These are phyloP conservation scores for Frieseomelitta varia DNA, from an alignment of 1,140 invertebrate genomes.

Conservation along the genomic window DNA sequence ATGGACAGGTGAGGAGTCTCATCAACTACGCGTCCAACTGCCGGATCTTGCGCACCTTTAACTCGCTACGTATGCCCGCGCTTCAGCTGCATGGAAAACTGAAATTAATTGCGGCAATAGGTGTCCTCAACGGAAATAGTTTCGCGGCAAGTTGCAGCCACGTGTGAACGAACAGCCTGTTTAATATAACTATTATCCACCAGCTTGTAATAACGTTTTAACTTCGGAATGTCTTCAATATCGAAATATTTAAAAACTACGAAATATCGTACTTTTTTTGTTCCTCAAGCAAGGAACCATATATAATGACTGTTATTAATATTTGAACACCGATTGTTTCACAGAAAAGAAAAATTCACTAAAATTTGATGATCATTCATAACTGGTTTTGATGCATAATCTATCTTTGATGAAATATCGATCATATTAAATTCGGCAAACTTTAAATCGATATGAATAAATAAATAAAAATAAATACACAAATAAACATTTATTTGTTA, in stretches of 20 bases:
- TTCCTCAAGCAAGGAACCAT: neutral
- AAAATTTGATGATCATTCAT: no score
- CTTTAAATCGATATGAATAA: no score
- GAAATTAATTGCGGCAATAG: constrained; percentile 55
- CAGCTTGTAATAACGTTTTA: neutral
- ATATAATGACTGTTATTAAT: no score
- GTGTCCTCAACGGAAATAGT: constrained; percentile 57
- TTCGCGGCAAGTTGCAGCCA: neutral
- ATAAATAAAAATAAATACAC: no score
- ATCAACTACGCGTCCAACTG: constrained; percentile 43
- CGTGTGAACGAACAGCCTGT: constrained; percentile 23
- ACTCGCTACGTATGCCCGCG: neutral
- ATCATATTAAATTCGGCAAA: no score
- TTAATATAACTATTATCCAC: neutral
- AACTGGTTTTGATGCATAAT: no score
- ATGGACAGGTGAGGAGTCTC: constrained; percentile 51
- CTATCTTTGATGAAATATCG: no score
- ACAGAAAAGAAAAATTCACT: no score
- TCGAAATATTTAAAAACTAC: neutral
- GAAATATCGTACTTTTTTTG: neutral
- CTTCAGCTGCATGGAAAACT: constrained; percentile 49
- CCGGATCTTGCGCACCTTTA: constrained; percentile 29
- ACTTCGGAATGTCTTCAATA: neutral
- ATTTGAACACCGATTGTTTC: no score
- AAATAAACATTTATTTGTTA: no score